These are phyloP conservation scores for Cylindroiulus punctatus DNA, from an alignment of 2,888 invertebrate species.

Conservation along the genomic window DNA sequence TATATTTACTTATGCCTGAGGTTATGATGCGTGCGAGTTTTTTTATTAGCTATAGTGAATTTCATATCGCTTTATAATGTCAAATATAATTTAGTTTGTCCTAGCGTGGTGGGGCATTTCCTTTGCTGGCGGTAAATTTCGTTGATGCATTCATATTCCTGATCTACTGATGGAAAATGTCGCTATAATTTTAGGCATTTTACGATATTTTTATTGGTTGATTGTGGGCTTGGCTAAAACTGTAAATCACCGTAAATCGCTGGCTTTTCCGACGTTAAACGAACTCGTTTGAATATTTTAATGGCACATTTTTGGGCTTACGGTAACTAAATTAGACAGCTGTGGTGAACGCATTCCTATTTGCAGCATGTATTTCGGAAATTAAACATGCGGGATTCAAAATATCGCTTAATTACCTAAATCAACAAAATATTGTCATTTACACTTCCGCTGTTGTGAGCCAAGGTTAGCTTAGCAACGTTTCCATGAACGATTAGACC, in stretches of 20 bases:
- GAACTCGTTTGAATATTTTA: background rate
- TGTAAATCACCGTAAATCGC: background rate
- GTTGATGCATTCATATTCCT: background rate
- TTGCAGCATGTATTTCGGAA: too few relatives aligned
- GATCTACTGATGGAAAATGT: background rate
- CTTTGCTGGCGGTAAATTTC: background rate
- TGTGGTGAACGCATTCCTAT: background rate
- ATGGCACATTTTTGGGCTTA: background rate
- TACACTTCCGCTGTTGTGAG: background rate
- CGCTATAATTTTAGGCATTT: background rate
- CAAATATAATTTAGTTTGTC: background rate
- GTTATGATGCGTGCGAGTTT: background rate
- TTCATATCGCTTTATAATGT: background rate
- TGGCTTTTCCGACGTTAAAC: background rate
- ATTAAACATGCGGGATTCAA: background rate
- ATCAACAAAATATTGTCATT: background rate
- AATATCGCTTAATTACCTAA: background rate
- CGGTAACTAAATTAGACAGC: background rate
- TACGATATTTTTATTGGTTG: conserved; percentile 12
- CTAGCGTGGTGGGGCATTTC: background rate
- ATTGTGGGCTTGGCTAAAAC: background rate
- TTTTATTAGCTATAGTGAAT: background rate
- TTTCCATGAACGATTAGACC: too few relatives aligned
- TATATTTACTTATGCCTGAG: too few relatives aligned
- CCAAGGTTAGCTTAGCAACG: too few relatives aligned